Percentiles rank a stretch among this genome's conserved stretches.
Conservation (phyloP, 2,797 vertebrate genomes). For the Aplochiton taeniatus region DNA sequence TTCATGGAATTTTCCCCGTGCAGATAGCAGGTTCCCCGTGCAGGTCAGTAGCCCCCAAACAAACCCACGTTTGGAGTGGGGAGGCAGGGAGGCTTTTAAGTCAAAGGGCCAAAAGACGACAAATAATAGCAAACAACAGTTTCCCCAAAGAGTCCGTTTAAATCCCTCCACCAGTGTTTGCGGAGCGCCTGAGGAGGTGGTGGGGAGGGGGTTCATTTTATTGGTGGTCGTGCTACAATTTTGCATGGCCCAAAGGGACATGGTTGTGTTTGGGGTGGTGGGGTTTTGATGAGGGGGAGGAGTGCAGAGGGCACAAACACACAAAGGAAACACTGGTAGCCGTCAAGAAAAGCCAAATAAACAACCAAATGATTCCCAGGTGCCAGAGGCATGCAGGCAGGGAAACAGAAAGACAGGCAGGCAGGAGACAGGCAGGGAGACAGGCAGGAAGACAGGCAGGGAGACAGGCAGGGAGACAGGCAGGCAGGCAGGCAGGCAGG, state of each 20-base stretch:
- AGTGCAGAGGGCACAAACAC: constrained; percentile 31
- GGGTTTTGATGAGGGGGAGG: not conserved
- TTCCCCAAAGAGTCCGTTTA: constrained; percentile 51
- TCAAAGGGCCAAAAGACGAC: constrained; percentile 46
- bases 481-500: constrained; percentile 14
- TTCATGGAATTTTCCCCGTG: constrained; percentile 30
- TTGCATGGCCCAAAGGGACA: constrained; percentile 55
- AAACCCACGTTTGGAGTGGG: constrained; percentile 25
- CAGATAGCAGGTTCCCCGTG: constrained; percentile 47
- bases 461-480: too few species aligned
- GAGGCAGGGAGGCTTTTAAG: constrained; percentile 38
- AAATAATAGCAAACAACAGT: constrained; percentile 48
- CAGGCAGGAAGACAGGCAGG: constrained; percentile 31
- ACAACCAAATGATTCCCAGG: constrained; percentile 85
- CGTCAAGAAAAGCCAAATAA: constrained; percentile 80
- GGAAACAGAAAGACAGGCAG: too few species aligned
- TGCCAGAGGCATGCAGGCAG: constrained; percentile 53
- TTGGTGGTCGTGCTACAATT: constrained; percentile 53
- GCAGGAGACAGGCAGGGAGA: not conserved
- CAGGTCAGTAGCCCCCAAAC: constrained; percentile 41
- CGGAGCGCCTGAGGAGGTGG: constrained; percentile 52
- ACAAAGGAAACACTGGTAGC: constrained; percentile 80
- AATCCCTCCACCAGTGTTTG: constrained; percentile 46
- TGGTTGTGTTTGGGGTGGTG: constrained; percentile 30
- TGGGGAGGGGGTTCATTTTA: constrained; percentile 47